Conservation (phyloP, 2,797 vertebrate genomes). For the Cossypha heuglini region DNA sequence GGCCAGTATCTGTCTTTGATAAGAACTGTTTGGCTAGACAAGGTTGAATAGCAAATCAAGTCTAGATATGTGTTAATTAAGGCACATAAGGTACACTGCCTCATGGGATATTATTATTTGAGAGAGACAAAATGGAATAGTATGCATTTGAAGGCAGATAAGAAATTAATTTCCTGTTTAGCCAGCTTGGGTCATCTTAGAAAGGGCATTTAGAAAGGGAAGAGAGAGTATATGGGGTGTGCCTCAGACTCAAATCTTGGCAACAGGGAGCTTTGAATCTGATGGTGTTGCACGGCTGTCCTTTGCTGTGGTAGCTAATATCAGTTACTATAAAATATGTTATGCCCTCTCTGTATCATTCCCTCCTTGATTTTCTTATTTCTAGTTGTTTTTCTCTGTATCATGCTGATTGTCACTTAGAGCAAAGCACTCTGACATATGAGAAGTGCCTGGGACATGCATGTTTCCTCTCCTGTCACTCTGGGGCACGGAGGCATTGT, state of each 20-base stretch:
- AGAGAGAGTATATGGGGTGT: neutral
- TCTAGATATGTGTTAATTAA: neutral
- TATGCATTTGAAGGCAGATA: neutral
- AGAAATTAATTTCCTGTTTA: neutral
- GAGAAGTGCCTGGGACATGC: neutral
- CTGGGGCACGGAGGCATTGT: neutral
- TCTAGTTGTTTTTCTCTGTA: neutral
- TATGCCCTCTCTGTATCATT: neutral
- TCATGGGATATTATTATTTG: neutral
- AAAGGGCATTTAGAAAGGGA: neutral
- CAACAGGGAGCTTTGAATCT: neutral
- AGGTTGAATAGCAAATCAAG: constrained; percentile 2
- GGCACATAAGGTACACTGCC: neutral
- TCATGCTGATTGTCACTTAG: neutral
- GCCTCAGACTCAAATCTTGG: neutral
- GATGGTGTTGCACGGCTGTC: neutral
- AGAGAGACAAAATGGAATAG: neutral
- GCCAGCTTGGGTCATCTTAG: neutral
- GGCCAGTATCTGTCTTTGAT: constrained; percentile 9
- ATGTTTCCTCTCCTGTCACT: neutral
- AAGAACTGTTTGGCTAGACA: constrained; percentile 2
- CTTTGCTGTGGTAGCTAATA: neutral
- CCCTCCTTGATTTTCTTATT: neutral
- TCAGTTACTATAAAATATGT: neutral
- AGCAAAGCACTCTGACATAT: neutral